phyloP scores from a whole-genome alignment of 1,140 invertebrate genomes.

The Antheraea mylitta region DNA sequence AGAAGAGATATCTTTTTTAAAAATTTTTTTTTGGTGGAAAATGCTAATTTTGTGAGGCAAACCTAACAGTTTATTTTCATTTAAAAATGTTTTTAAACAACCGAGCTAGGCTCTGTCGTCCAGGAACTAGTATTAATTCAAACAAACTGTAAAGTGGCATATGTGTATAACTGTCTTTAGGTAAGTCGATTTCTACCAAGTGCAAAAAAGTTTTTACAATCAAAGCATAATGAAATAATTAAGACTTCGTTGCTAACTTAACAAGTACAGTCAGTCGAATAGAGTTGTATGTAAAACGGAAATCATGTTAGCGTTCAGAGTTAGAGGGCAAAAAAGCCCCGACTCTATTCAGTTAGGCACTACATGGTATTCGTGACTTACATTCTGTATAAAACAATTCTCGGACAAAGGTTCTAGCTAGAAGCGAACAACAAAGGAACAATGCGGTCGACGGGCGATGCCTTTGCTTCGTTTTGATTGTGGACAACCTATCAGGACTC shows the following conservation, averaged over 20 bases:
- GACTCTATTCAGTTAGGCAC: conserved; percentile 70
- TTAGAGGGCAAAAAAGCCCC: conserved; percentile 42
- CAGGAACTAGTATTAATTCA: too few relatives aligned
- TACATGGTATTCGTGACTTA: conserved; percentile 77
- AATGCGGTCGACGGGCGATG: conserved; percentile 64
- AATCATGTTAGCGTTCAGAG: conserved; percentile 34
- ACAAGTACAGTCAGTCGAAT: conserved; percentile 27
- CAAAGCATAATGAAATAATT: not conserved
- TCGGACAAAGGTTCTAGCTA: conserved; percentile 73
- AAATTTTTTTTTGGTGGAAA: too few relatives aligned
- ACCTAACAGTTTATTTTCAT: too few relatives aligned
- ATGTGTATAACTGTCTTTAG: not conserved
- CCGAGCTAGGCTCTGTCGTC: too few relatives aligned
- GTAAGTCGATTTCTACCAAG: too few relatives aligned
- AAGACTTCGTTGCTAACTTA: not conserved
- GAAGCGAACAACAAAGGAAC: conserved; percentile 72
- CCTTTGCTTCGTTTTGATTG: conserved; percentile 72
- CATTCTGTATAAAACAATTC: conserved; percentile 77
- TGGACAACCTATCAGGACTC: conserved; percentile 41
- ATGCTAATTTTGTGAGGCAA: too few relatives aligned
- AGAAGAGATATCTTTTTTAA: too few relatives aligned
- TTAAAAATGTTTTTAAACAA: too few relatives aligned
- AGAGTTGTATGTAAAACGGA: conserved; percentile 59
- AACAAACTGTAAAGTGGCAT: too few relatives aligned
- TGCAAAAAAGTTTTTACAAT: too few relatives aligned